Evolutionary conservation across 2,113 vertebrate species (phyloP).

Genomic region (Vulpes lagopus): DNA sequence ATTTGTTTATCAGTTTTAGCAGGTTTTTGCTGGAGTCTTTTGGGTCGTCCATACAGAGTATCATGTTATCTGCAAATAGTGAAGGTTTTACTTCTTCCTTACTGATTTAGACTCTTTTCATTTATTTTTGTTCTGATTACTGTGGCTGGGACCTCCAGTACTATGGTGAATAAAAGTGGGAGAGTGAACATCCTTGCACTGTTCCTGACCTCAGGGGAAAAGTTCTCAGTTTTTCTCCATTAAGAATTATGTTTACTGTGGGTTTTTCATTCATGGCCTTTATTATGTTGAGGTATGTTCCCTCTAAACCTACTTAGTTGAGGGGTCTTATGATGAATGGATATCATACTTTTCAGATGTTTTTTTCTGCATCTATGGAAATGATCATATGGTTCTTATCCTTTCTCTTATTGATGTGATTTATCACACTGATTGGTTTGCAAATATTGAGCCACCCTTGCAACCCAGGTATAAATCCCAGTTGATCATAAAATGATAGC

Average conservation of each 20-base stretch:
- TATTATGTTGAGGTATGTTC: too few species aligned
- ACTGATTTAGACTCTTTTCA: neutral
- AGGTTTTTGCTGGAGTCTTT: too few species aligned
- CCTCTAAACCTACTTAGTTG: neutral
- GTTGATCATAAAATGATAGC: neutral
- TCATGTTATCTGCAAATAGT: too few species aligned
- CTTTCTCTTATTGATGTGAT: neutral
- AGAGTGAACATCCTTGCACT: neutral
- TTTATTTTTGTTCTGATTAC: neutral
- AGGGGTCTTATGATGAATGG: neutral
- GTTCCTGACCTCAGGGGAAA: neutral
- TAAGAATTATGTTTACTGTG: too few species aligned
- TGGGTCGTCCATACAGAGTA: too few species aligned
- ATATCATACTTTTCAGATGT: neutral
- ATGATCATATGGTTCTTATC: neutral
- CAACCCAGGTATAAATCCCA: neutral
- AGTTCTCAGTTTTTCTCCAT: too few species aligned
- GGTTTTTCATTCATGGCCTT: too few species aligned
- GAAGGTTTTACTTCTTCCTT: neutral
- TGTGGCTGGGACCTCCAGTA: neutral
- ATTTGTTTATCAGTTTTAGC: too few species aligned
- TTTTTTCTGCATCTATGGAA: neutral
- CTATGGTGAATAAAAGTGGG: neutral
- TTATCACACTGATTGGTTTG: neutral
- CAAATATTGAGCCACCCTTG: neutral